Percentiles rank a stretch among this genome's conserved stretches.
Evolutionary conservation across 2,888 invertebrate genomes (phyloP).

Genomic region (Scrobipalpa costella): DNA sequence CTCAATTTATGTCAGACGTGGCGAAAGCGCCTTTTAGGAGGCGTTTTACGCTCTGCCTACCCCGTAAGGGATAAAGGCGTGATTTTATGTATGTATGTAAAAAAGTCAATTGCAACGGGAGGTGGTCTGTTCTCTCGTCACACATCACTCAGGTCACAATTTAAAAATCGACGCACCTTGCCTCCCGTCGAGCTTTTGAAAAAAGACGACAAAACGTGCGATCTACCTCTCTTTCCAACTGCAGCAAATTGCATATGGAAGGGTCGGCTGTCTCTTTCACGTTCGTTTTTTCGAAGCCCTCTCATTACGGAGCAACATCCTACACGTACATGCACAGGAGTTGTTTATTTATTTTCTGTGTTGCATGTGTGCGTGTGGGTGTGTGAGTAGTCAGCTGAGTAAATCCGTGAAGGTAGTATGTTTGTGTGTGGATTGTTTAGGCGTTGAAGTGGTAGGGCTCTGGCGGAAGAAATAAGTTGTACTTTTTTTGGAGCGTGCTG

Average conservation of each 20-base stretch:
- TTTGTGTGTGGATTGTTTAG: conserved; percentile 49
- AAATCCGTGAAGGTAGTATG: conserved; percentile 51
- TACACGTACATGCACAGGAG: conserved; percentile 51
- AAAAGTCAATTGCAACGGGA: conserved; percentile 22
- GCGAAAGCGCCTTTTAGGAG: too few relatives aligned
- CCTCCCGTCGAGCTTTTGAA: conserved; percentile 74
- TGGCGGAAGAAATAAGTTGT: conserved; percentile 28
- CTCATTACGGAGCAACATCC: conserved; percentile 69
- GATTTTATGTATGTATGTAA: too few relatives aligned
- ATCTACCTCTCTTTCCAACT: conserved; percentile 45
- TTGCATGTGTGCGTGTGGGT: conserved; percentile 38
- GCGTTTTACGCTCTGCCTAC: too few relatives aligned
- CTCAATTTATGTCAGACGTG: too few relatives aligned
- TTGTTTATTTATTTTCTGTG: conserved; percentile 51
- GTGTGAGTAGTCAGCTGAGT: conserved; percentile 73
- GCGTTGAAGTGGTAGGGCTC: conserved; percentile 39
- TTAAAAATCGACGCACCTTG: conserved; percentile 76
- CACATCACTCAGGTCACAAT: conserved; percentile 71
- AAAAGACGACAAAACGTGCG: conserved; percentile 63
- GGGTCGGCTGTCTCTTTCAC: conserved; percentile 47
- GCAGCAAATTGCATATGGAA: conserved; percentile 27
- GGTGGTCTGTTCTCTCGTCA: conserved; percentile 46
- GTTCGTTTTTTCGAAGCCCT: conserved; percentile 70
- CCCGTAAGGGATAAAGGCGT: too few relatives aligned
- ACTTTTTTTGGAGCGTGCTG: conserved; percentile 25